These are phyloP conservation scores for Ceratoteleas bidentatus DNA, from an alignment of 1,140 invertebrate genomes.

Conservation along the genomic window DNA sequence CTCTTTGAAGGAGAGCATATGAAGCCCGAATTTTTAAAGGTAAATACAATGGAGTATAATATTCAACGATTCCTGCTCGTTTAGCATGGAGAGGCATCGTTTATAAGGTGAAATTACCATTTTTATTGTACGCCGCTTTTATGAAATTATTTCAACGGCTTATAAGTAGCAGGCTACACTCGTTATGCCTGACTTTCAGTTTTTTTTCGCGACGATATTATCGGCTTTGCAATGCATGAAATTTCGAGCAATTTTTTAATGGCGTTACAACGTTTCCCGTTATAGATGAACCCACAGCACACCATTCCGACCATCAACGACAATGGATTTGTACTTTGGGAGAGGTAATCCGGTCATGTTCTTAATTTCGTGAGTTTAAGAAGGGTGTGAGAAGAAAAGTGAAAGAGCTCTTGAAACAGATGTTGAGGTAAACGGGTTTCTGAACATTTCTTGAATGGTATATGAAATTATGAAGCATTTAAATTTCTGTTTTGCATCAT, in stretches of 20 bases:
- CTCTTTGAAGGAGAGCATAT: constrained; percentile 86
- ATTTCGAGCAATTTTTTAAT: neutral
- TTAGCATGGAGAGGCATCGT: neutral
- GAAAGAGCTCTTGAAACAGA: too few relatives aligned
- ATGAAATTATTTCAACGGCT: neutral
- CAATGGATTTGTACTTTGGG: constrained; percentile 84
- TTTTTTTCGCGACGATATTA: neutral
- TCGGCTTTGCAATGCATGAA: neutral
- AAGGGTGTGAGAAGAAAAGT: too few relatives aligned
- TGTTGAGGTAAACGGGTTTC: too few relatives aligned
- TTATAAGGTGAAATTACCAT: constrained; percentile 3
- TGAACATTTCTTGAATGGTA: too few relatives aligned
- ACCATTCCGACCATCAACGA: constrained; percentile 86
- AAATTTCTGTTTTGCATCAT: neutral
- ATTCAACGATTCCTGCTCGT: neutral
- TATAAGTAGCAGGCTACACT: neutral
- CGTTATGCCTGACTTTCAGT: neutral
- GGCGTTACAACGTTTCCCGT: constrained; percentile 7
- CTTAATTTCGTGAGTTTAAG: too few relatives aligned
- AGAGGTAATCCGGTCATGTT: constrained; percentile 32
- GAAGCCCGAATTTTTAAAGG: constrained; percentile 88
- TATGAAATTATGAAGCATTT: too few relatives aligned
- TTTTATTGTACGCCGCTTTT: neutral
- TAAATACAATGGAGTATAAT: constrained; percentile 75
- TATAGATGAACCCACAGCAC: constrained; percentile 80